Conservation (phyloP, 2,797 vertebrate species). For the Myripristis murdjan region DNA sequence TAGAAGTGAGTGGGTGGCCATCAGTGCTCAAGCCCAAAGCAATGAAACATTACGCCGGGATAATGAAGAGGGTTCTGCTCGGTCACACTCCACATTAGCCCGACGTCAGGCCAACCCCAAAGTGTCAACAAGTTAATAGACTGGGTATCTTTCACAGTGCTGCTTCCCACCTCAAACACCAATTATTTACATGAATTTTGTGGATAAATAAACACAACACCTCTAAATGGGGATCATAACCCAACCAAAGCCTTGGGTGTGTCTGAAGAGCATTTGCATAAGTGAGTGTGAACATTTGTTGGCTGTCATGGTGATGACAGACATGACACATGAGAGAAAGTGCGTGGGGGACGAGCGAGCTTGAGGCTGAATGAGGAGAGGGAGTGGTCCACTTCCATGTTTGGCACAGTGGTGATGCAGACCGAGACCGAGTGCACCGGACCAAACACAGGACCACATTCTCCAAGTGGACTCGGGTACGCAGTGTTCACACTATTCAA, state of each 20-base stretch:
- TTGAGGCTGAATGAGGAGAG: too few relatives aligned
- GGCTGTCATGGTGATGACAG: slow-evolving; percentile 33
- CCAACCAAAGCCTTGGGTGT: slow-evolving; percentile 32
- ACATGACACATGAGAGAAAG: neutral
- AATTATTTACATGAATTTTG: slow-evolving; percentile 75
- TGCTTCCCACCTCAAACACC: slow-evolving; percentile 68
- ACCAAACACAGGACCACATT: too few relatives aligned
- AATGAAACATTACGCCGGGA: slow-evolving; percentile 82
- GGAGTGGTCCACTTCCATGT: too few relatives aligned
- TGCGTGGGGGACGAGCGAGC: too few relatives aligned
- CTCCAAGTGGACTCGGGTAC: too few relatives aligned
- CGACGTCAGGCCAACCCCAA: slow-evolving; percentile 83
- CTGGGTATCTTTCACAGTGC: slow-evolving; percentile 78
- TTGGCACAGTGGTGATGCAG: too few relatives aligned
- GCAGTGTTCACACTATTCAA: too few relatives aligned
- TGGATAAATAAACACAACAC: slow-evolving; percentile 72
- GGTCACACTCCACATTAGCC: slow-evolving; percentile 86
- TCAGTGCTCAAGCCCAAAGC: slow-evolving; percentile 74
- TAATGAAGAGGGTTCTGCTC: slow-evolving; percentile 88
- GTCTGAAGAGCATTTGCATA: slow-evolving; percentile 23
- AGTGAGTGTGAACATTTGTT: slow-evolving; percentile 38
- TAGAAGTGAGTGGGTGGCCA: slow-evolving; percentile 69
- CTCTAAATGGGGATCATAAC: slow-evolving; percentile 59
- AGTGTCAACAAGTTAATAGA: slow-evolving; percentile 88
- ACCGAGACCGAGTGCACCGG: too few relatives aligned